A percentile compares a stretch with the other conserved stretches of the same genome.
These are phyloP conservation scores for Alloplasta piceator DNA, from an alignment of 2,888 invertebrate genomes.

Conservation along the genomic window DNA sequence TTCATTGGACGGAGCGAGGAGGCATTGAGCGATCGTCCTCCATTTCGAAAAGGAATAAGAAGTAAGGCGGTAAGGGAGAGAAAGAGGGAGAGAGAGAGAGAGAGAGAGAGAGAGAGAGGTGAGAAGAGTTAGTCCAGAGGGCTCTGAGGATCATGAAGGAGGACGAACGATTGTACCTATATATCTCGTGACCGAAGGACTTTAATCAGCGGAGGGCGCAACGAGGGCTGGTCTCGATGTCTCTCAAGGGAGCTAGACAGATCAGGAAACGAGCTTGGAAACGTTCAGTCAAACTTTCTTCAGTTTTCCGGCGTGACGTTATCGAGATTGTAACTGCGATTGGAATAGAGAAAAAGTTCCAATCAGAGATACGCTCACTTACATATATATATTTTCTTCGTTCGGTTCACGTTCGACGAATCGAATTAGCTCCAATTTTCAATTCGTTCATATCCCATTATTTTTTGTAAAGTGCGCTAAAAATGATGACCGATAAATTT, in stretches of 20 bases:
- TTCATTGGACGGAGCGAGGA: conserved; percentile 59
- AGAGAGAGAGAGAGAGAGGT: too few relatives aligned
- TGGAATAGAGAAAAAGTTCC: conserved; percentile 11
- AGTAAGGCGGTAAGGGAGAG: conserved; percentile 39
- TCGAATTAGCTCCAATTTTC: too few relatives aligned
- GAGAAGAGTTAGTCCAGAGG: too few relatives aligned
- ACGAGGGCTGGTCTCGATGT: neutral
- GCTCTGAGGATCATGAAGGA: neutral
- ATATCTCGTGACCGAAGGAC: conserved; percentile 54
- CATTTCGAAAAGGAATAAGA: conserved; percentile 21
- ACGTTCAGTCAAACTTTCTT: conserved; percentile 56
- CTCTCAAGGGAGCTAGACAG: conserved; percentile 16
- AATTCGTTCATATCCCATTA: too few relatives aligned
- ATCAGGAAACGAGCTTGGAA: conserved; percentile 54
- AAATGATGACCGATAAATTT: too few relatives aligned
- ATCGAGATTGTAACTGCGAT: conserved; percentile 42
- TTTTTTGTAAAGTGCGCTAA: too few relatives aligned
- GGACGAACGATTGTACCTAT: conserved; percentile 12
- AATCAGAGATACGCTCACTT: neutral
- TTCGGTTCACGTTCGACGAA: too few relatives aligned
- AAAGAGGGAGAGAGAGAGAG: neutral
- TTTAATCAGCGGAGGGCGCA: conserved; percentile 62
- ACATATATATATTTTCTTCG: too few relatives aligned
- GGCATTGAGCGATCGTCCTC: conserved; percentile 39
- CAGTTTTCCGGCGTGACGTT: conserved; percentile 46